Evolutionary conservation across 2,113 vertebrate genomes (phyloP), one percentile per base, ranked within the genome.

Genomic region (Pontoporia blainvillei): DNA sequence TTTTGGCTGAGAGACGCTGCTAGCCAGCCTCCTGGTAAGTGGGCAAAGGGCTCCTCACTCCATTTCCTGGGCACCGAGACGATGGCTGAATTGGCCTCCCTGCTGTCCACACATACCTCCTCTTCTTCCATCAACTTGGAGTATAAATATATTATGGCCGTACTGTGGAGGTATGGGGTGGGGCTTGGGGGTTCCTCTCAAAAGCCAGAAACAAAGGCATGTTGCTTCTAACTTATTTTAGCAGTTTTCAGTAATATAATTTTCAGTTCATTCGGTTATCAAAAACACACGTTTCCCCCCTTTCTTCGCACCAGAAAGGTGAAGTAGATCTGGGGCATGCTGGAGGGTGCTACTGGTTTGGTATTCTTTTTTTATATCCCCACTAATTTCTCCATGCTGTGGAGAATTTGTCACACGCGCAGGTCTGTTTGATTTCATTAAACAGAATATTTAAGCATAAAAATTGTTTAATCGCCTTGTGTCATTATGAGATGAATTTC

Each of bases 361-460:
- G 34, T 57, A 59, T 73, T 66, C 44, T 62, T 46, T 97, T 97
- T 92, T 79, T 95, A 57, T 21, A 88, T 87, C 59, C 91, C 98
- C 98, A 97, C 99, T 99, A 99, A 99, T 99, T 99, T 99, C 98
- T 98, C 98, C 98, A 97, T 98, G 99, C 99, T 98, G 98, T 98
- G 99, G 99, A 99, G 98, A 99, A 99, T 99, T 99, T 99, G 99
- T 99, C 99, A 99, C 98, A 99, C 94, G 97, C 99, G 98, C 99
- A 98, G 99, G 99, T 99, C 99, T 99, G 99, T 99, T 99, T 99
- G 99, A 99, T 99, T 99, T 99, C 99, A 99, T 99, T 99, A 99
- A 99, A 99, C 98, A 99, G 99, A 99, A 99, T 99, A 99, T 99
- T 99, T 99, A 99, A 99, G 99, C 99, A 99, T 99, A 99, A 99